Conservation (phyloP, 2,113 vertebrate genomes). For the Irena cyanogastra region DNA sequence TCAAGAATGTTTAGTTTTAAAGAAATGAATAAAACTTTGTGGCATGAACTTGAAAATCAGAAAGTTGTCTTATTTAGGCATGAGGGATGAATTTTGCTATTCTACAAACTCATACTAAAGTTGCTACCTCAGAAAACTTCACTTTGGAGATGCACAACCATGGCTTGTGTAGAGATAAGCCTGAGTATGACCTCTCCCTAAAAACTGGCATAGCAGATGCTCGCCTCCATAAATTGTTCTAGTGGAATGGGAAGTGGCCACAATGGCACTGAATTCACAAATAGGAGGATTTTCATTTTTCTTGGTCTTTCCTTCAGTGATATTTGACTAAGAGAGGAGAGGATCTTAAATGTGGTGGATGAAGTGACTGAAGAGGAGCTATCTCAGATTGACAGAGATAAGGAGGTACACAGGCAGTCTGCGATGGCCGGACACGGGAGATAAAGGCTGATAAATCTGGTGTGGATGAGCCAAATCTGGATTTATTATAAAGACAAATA, state of each 20-base stretch:
- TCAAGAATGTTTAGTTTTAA: not conserved
- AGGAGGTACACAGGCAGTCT: not conserved
- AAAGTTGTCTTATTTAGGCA: not conserved
- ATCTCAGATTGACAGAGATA: not conserved
- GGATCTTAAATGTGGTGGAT: not conserved
- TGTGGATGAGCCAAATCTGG: not conserved
- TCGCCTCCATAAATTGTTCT: not conserved
- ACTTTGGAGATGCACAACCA: not conserved
- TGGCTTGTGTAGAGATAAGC: not conserved
- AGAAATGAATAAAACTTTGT: not conserved
- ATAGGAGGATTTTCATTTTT: not conserved
- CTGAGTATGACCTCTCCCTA: too few relatives aligned
- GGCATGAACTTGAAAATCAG: not conserved
- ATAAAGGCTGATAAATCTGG: not conserved
- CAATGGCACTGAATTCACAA: not conserved
- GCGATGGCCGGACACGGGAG: not conserved
- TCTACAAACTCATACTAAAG: not conserved
- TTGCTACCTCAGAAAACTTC: not conserved
- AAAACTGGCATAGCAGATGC: not conserved
- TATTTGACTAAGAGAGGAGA: not conserved
- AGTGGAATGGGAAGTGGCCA: not conserved
- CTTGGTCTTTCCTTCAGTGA: not conserved
- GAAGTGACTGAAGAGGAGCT: not conserved
- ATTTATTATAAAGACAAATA: not conserved
- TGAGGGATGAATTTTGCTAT: not conserved